Evolutionary conservation across 35 echinoderm and acorn worm species (phyloP), one percentile per base, ranked within the genome.

Genomic region (Anneissia japonica): DNA sequence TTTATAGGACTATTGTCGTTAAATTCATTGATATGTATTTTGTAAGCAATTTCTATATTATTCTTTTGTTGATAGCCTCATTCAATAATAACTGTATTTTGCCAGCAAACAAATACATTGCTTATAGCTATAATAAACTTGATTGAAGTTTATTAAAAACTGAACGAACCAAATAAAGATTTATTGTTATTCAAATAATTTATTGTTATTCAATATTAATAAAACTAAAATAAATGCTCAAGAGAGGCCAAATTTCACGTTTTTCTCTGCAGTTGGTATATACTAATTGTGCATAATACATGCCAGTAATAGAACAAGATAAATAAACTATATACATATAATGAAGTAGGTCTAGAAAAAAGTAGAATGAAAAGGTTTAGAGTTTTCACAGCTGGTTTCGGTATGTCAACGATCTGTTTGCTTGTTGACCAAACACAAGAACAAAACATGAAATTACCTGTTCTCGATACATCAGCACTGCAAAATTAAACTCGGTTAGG

Each of bases 161-260:
- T 64, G 51, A 12, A 64, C 6, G 21, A 64, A 64, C 51, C 51
- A 64, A 64, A 64, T 64, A 9, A 64, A 64, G 51, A 64, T 64
- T 64, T 64, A 64, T 64, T 64, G 51, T 64, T 64, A 64, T 64
- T 64, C 26, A 64, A 64, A 64, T 64, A 64, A 64, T 64, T 64
- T 64, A 64, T 64, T 64, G 51, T 64, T 64, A 64, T 64, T 64
- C 19, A 1, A 64, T 64, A 64, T 64, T 64, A 64, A 64, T 64
- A 26, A 26, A 64, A 12, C 11, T 64, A 64, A 12, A 23, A 64
- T 64, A 43, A 6, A 64, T 64, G 26, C 26, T 16, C 51, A 26
- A 2, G 11, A 64, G 51, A 64, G 51, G 51, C 51, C 51, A 64
- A 64, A 23, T 64, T 64, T 64, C 51, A 64, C 51, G 51, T 64